A percentile compares a stretch with the other conserved stretches of the same genome.
These are phyloP conservation scores for Dryobota labecula DNA, from an alignment of 2,888 invertebrate genomes.

Conservation along the genomic window DNA sequence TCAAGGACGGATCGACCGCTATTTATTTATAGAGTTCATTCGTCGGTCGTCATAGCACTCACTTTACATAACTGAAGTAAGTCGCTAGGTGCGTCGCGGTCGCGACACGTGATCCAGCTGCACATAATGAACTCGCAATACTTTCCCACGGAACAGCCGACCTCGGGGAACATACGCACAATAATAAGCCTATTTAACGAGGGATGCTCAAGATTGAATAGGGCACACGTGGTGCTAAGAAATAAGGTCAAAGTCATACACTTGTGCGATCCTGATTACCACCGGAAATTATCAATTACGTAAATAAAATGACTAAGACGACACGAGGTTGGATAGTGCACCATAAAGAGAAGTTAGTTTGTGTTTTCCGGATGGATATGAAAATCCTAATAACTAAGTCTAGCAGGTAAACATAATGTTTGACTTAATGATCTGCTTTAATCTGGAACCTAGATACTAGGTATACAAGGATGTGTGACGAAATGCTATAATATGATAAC, in stretches of 20 bases:
- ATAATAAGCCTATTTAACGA: conserved; percentile 76
- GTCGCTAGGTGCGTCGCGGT: conserved; percentile 77
- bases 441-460: not conserved
- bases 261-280: conserved; percentile 41
- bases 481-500: not conserved
- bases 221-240: conserved; percentile 53
- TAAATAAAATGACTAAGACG: conserved; percentile 28
- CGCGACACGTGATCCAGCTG: conserved; percentile 76
- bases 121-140: conserved; percentile 70
- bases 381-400: not conserved
- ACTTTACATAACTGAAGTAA: conserved; percentile 87
- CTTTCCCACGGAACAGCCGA: conserved; percentile 82
- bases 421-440: not conserved
- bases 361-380: not conserved
- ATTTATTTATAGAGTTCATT: conserved; percentile 89
- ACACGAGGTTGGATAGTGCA: conserved; percentile 9
- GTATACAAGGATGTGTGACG: not conserved
- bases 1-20: conserved; percentile 90
- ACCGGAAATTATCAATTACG: conserved; percentile 53
- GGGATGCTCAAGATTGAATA: conserved; percentile 70
- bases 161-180: conserved; percentile 71
- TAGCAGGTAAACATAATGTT: not conserved
- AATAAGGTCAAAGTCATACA: conserved; percentile 73
- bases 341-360: conserved; percentile 8
- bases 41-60: conserved; percentile 85